Conservation (phyloP, 1,140 invertebrate genomes). For the Zaprionus ghesquierei region DNA sequence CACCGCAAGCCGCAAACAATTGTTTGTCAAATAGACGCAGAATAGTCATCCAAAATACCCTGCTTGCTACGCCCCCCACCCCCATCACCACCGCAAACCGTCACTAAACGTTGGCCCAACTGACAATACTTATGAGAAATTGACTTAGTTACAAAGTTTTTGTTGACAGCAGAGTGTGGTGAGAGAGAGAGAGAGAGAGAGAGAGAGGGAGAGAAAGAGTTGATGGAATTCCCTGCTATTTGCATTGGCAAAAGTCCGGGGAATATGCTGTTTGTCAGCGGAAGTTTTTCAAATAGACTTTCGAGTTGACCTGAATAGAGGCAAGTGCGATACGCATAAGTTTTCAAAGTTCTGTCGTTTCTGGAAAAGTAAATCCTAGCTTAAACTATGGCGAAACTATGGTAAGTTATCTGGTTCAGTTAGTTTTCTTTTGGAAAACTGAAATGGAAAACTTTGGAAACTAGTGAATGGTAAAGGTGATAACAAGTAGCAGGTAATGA, state of each 20-base stretch:
- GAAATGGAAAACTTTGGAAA: not conserved
- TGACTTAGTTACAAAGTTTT: constrained; percentile 38
- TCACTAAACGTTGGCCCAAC: not conserved
- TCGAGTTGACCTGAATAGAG: constrained; percentile 21
- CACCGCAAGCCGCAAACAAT: constrained; percentile 41
- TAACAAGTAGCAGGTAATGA: not conserved
- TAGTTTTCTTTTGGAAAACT: not conserved
- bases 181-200: not conserved
- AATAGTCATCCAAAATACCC: constrained; percentile 1
- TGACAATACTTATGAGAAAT: constrained; percentile 27
- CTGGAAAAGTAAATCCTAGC: not conserved
- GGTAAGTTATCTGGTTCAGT: not conserved
- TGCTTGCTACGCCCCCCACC: not conserved
- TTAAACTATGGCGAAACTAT: not conserved
- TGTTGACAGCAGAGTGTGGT: not conserved
- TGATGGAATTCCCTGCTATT: constrained; percentile 20
- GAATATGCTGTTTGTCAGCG: constrained; percentile 15
- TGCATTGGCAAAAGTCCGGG: constrained; percentile 3
- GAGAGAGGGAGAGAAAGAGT: not conserved
- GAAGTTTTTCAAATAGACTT: constrained; percentile 17
- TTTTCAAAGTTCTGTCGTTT: not conserved
- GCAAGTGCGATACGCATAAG: not conserved
- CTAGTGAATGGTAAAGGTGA: not conserved
- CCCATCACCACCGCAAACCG: not conserved
- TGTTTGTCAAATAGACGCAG: constrained; percentile 24